Evolutionary conservation across 2,888 invertebrate genomes (phyloP), one percentile per base, ranked within the genome.

Genomic region (Deladenus siricidicola): DNA sequence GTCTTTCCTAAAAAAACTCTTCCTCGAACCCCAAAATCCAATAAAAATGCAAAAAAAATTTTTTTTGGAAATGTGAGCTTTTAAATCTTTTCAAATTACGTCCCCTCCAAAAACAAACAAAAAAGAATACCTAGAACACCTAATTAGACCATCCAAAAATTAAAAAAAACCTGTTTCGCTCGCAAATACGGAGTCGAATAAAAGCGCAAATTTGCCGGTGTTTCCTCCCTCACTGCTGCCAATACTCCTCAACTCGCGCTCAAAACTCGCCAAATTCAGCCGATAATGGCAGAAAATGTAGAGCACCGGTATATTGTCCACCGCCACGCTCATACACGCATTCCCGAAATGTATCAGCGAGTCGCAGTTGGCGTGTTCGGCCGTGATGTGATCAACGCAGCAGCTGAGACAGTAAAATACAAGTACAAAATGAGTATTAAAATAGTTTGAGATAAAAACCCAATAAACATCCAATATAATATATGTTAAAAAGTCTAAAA

Each of bases 291-390:
- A 65, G 30, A 73, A 69, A 39, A 74, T 65, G 50, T 64, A 74
- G 64, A 79, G 69, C 4, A 89, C 87, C 0, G 90, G 89, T 57
- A 92, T 83, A 0, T 82, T 83, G 14, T 87, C 86, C 17, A 87
- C 86, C 8, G 68, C 42, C 71, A 84, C 84, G 30, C 89, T 88
- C 67, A 89, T 85, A 80, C 94, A 96, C 0, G 88, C 85, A 73
- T 86, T 87, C 0, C 94, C 94, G 81, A 89, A 94, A 80, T 96
- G 94, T 55, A 96, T 85, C 3, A 94, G 82, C 34, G 87, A 86
- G 81, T 93, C 89, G 0, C 88, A 87, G 58, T 85, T 83, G 10
- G 89, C 85, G 80, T 94, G 94, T 80, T 88, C 86, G 0, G 92
- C 90, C 2, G 91, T 88, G 42, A 92, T 86, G 72, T 88, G 87